Evolutionary conservation across 2,113 vertebrate species (phyloP), one percentile per base, ranked within the genome.

Genomic region (Phasianus colchicus): DNA sequence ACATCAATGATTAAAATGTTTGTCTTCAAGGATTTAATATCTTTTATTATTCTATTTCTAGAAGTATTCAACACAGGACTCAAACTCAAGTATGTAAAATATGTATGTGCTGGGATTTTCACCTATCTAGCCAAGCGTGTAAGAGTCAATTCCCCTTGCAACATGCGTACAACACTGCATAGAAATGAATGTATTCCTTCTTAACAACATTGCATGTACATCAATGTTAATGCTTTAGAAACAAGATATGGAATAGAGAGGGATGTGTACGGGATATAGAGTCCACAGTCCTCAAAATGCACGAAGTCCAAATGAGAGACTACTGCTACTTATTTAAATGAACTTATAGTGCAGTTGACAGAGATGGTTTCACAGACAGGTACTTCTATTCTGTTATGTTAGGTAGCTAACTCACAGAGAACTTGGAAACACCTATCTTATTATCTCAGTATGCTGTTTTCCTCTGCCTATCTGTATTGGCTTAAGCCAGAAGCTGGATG

Each of bases 31-130:
- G 8, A 70, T 73, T 78, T 71, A 66, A 32, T 76, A 65, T 20
- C 27, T 11, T 58, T 72, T 79, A 9, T 72, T 79, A 11, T 72
- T 30, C 55, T 10, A 43, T 57, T 9, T 79, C 40, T 47, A 70
- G 20, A 83, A 76, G 63, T 3, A 52, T 54, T n/a, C 73, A 83
- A 80, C n/a, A 36, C 1, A 58, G 19, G 21, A 86, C 36, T 71
- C 30, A 57, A 88, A 79, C 5, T 50, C 15, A 63, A 52, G 10
- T 43, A 25, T 16, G 8, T 58, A 86, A 93, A 58, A 54, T 34
- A 66, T 0, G 7, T 1, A 5, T 77, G n/a, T 66, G 5, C 42
- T 65, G 6, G 0, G 0, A 1, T 16, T 71, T 67, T 61, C 7
- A 63, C 19, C 55, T 57, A 25, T 13, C 2, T 36, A 54, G 21